Percentiles rank a stretch among this genome's conserved stretches.
phyloP scores from a whole-genome alignment of 2,113 vertebrate species.

The Picathartes gymnocephalus region DNA sequence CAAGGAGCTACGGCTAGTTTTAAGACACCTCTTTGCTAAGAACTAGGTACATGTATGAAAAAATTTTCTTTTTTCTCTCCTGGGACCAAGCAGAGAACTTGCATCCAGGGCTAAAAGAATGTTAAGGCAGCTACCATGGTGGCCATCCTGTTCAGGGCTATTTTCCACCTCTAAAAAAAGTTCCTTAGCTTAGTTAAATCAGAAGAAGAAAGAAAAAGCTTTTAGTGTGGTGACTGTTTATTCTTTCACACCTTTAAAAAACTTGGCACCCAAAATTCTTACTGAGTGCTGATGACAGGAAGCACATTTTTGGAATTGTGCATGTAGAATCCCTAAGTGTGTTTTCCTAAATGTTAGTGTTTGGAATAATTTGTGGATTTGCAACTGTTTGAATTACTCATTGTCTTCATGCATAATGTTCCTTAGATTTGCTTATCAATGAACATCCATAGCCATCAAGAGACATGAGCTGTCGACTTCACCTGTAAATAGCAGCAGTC shows the following conservation, averaged over 20 bases:
- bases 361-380: background rate
- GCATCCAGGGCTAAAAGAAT: background rate
- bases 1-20: background rate
- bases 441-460: background rate
- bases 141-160: background rate
- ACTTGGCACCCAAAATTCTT: background rate
- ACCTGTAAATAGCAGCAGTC: background rate
- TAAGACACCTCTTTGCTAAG: background rate
- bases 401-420: background rate
- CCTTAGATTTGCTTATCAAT: background rate
- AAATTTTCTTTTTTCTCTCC: background rate
- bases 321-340: accelerated
- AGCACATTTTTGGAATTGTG: background rate
- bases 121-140: background rate
- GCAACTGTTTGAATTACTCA: background rate
- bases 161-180: background rate
- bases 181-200: background rate
- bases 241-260: background rate
- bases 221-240: background rate
- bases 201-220: background rate
- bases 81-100: background rate
- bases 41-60: background rate
- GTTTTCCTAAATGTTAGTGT: background rate
- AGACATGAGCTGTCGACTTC: background rate
- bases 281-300: background rate